These are phyloP conservation scores for Chiridota heheva DNA, from an alignment of 35 echinoderm and acorn worm species.

Conservation along the genomic window DNA sequence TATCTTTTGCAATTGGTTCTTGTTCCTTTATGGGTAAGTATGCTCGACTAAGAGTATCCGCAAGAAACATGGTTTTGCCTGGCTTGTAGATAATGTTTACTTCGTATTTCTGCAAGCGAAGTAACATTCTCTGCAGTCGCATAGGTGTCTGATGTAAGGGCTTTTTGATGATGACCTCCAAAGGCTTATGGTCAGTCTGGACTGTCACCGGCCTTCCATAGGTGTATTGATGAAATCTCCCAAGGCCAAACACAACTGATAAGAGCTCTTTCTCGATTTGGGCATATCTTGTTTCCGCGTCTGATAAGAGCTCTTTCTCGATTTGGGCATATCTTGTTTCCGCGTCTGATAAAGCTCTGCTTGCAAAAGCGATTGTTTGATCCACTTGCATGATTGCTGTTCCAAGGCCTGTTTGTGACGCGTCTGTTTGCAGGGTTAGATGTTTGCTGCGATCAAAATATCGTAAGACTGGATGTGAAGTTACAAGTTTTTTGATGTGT, in stretches of 20 bases:
- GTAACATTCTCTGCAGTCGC: conserved; percentile 36
- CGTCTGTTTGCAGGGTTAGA: conserved; percentile 49
- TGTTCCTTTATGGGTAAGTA: conserved; percentile 11
- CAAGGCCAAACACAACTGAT: conserved; percentile 30
- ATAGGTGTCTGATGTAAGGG: conserved; percentile 26
- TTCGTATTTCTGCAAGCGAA: conserved; percentile 44
- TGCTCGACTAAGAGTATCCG: conserved; percentile 53
- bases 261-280: conserved; percentile 53
- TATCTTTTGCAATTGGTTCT: conserved; percentile 11
- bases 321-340: conserved; percentile 40
- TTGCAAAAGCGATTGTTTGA: conserved; percentile 64
- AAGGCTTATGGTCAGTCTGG: conserved; percentile 53
- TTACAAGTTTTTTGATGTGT: conserved; percentile 11
- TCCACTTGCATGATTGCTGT: conserved; percentile 49
- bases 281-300: conserved; percentile 36
- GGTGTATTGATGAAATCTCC: conserved; percentile 52
- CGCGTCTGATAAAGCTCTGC: conserved; percentile 38
- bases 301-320: conserved; percentile 40
- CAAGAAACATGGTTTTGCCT: conserved; percentile 42
- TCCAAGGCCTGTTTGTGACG: conserved; percentile 47
- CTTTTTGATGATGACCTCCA: conserved; percentile 43
- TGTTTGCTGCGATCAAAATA: conserved; percentile 37
- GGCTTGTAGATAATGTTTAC: conserved; percentile 27
- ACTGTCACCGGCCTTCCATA: conserved; percentile 19
- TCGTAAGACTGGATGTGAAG: conserved; percentile 1